Conservation (phyloP, 2,797 vertebrate genomes). For the Catostomus latipinnis region DNA sequence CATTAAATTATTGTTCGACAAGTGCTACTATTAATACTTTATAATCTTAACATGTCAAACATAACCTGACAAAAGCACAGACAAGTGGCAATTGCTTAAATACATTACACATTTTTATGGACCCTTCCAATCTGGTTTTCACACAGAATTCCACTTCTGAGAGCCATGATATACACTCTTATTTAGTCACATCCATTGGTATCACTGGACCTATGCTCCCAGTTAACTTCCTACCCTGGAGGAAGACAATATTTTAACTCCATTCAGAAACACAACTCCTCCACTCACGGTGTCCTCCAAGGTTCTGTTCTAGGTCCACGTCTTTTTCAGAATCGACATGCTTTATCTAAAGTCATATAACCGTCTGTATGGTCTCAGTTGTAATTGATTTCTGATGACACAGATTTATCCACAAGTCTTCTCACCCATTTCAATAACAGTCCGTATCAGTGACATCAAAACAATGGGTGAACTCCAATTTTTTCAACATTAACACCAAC, state of each 20-base stretch:
- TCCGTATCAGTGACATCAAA: not conserved
- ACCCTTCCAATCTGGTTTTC: not conserved
- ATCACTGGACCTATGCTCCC: not conserved
- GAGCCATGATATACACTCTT: not conserved
- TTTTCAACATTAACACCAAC: not conserved
- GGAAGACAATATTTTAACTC: not conserved
- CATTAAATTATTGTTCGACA: not conserved
- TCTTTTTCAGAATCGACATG: not conserved
- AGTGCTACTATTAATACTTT: not conserved
- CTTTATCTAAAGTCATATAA: not conserved
- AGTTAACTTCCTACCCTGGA: not conserved
- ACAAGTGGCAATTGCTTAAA: not conserved
- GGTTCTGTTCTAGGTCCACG: not conserved
- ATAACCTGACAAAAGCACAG: not conserved
- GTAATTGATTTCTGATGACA: not conserved
- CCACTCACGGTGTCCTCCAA: not conserved
- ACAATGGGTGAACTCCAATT: not conserved
- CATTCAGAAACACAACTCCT: conserved; percentile 18
- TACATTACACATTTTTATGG: not conserved
- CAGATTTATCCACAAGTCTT: not conserved
- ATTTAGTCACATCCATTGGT: not conserved
- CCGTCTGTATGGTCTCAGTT: not conserved
- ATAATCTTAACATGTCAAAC: not conserved
- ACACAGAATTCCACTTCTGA: not conserved
- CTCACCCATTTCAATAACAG: not conserved